Evolutionary conservation across 2,113 vertebrate genomes (phyloP).

Genomic region (Oryzias melastigma): DNA sequence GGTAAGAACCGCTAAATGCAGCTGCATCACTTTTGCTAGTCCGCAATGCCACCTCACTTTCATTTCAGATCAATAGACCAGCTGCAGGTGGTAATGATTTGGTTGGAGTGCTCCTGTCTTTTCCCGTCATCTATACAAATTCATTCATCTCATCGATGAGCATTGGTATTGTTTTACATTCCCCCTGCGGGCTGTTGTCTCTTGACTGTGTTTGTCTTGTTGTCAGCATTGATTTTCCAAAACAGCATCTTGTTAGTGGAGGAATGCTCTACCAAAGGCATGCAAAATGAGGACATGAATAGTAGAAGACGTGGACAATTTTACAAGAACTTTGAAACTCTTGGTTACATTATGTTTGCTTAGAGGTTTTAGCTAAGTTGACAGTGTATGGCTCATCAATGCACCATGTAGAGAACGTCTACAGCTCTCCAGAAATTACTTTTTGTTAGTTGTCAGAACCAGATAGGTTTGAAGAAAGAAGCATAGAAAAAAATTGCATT

Average conservation of each 20-base stretch:
- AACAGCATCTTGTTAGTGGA: constrained; percentile 37
- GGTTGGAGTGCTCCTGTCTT: constrained; percentile 43
- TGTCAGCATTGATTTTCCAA: constrained; percentile 43
- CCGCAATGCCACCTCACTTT: background rate
- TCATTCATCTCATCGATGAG: constrained; percentile 52
- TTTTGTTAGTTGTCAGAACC: too few species aligned
- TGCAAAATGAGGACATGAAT: constrained; percentile 12
- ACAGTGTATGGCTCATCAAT: background rate
- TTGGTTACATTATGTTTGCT: constrained; percentile 7
- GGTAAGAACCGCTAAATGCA: constrained; percentile 28
- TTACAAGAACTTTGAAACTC: background rate
- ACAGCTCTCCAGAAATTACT: too few species aligned
- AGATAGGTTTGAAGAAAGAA: too few species aligned
- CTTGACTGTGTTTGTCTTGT: constrained; percentile 47
- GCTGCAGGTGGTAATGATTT: constrained; percentile 54
- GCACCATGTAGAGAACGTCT: constrained; percentile 1
- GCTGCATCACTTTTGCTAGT: constrained; percentile 24
- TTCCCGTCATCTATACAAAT: constrained; percentile 58
- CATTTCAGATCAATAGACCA: constrained; percentile 47
- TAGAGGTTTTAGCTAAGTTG: background rate
- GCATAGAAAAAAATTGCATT: too few species aligned
- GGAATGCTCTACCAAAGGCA: constrained; percentile 9
- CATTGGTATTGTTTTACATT: constrained; percentile 50
- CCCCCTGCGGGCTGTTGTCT: constrained; percentile 47
- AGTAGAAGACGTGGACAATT: constrained; percentile 11